Evolutionary conservation across 1,140 invertebrate genomes (phyloP), one percentile per base, ranked within the genome.

Genomic region (Heliconius himera): DNA sequence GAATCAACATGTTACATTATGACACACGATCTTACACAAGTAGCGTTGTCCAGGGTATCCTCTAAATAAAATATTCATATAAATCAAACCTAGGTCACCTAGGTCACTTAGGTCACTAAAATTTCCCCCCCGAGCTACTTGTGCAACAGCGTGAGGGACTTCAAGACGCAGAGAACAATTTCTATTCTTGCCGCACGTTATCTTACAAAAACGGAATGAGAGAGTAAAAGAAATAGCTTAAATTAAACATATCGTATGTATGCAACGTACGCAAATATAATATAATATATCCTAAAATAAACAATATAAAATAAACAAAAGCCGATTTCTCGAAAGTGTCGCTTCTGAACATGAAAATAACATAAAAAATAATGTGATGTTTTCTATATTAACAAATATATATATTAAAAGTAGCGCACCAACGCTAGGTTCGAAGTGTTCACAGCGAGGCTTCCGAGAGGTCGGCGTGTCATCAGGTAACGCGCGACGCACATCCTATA

Each of bases 401-500:
- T 18, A 60, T 60, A 22, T 8, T 8, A 60, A 60, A 60, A 60
- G 1, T n/a, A 60, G 56, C 56, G 56, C 11, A 26, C 18, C 56
- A 22, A 0, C 20, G 22, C 56, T 66, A 11, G n/a, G n/a, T 0
- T 22, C 22, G 3, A 46, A 74, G 78, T 80, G 71, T 80, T 46
- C 77, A 79, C 70, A 78, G 79, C 70, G 73, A 81, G 29, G 81
- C 74, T 80, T 79, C 79, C 78, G 9, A 79, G 79, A 82, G 73
- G 77, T 73, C 70, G 84, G 86, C 84, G 82, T 82, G 85, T 88
- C 85, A 89, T 93, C 90, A 93, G 92, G 90, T 93, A 92, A 93
- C 91, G 87, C 87, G 90, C 87, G 90, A 94, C 89, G 90, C 89
- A 91, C 89, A 87, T 86, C 84, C 88, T 88, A 85, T 83, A 90